These are phyloP conservation scores for Pyrrhosoma nymphula DNA, from an alignment of 2,888 invertebrate species.

Conservation along the genomic window DNA sequence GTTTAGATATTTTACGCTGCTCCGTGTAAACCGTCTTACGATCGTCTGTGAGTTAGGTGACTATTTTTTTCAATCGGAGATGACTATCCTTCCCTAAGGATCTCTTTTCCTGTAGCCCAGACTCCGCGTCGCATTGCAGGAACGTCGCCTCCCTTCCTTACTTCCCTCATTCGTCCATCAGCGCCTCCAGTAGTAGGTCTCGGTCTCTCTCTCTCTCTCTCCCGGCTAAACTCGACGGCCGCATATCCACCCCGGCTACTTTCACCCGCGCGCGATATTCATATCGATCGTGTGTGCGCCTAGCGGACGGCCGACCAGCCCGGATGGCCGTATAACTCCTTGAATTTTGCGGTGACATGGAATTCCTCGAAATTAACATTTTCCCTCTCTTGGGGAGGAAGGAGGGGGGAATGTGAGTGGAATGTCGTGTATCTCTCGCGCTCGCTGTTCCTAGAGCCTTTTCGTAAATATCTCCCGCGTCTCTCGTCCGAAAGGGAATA, in stretches of 20 bases:
- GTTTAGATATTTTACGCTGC: too few relatives aligned
- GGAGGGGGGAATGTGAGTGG: neutral
- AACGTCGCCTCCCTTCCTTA: neutral
- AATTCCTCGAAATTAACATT: neutral
- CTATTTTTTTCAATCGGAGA: too few relatives aligned
- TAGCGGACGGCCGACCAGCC: neutral
- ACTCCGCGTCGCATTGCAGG: neutral
- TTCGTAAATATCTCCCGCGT: neutral
- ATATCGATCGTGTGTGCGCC: neutral
- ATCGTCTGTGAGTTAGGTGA: too few relatives aligned
- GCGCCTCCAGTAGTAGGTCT: neutral
- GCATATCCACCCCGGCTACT: neutral
- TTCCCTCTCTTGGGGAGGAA: neutral
- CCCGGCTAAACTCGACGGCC: neutral
- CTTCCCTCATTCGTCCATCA: neutral
- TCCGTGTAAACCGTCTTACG: too few relatives aligned
- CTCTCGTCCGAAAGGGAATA: neutral
- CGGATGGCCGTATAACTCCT: neutral
- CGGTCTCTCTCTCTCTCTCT: neutral
- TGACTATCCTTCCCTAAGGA: too few relatives aligned
- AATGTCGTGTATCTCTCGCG: neutral
- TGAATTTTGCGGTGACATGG: neutral
- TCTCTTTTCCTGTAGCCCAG: neutral
- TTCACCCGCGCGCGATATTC: slow-evolving; percentile 25
- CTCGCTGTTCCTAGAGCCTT: neutral